Evolutionary conservation across 2,888 invertebrate species (phyloP).

Genomic region (Autographa pulchrina): DNA sequence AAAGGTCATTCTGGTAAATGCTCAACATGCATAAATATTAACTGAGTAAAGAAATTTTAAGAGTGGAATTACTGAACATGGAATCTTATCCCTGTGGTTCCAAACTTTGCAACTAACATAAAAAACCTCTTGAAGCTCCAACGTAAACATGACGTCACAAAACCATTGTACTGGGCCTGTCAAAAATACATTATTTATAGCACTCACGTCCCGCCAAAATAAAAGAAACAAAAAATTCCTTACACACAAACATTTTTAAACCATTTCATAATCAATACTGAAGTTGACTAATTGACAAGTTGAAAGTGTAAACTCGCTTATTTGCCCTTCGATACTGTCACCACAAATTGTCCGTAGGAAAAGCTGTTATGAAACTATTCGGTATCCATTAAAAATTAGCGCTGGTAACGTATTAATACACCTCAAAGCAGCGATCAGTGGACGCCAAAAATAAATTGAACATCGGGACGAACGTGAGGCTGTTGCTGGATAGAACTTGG

Average conservation of each 20-base stretch:
- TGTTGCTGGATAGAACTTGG: constrained; percentile 40
- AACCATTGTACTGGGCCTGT: background rate
- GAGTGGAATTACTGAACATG: too few relatives aligned
- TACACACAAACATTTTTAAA: constrained; percentile 46
- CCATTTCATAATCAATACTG: constrained; percentile 52
- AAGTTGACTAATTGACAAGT: constrained; percentile 64
- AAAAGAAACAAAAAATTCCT: constrained; percentile 5
- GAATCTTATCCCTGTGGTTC: too few relatives aligned
- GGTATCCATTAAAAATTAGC: constrained; percentile 76
- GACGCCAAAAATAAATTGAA: constrained; percentile 71
- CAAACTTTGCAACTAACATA: too few relatives aligned
- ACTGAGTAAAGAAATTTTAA: too few relatives aligned
- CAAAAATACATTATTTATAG: background rate
- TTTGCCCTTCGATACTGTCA: constrained; percentile 59
- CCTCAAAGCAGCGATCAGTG: constrained; percentile 69
- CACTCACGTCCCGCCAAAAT: background rate
- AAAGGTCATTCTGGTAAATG: too few relatives aligned
- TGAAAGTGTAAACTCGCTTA: constrained; percentile 58
- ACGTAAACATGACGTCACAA: too few relatives aligned
- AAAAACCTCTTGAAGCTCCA: too few relatives aligned
- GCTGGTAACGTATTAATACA: constrained; percentile 73
- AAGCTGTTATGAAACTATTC: constrained; percentile 59
- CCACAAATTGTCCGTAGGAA: constrained; percentile 61
- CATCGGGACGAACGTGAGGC: constrained; percentile 60
- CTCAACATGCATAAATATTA: too few relatives aligned